phyloP scores from a whole-genome alignment of 2,797 vertebrate genomes.

The Enteromius unitaeniatus region DNA sequence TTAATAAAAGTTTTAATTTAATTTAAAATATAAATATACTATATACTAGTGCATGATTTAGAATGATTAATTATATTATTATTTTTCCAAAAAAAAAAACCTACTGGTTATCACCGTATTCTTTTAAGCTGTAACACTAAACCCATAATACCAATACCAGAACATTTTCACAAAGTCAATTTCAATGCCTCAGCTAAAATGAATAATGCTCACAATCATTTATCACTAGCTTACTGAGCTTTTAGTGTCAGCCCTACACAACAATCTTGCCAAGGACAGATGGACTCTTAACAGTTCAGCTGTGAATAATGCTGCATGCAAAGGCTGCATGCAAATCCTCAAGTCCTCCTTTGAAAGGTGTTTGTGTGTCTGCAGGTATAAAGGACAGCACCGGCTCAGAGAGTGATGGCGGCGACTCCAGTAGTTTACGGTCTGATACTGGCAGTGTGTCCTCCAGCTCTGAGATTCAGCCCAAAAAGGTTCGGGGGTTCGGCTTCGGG shows the following conservation, averaged over 20 bases:
- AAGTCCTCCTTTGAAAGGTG: neutral
- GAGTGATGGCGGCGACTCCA: constrained; percentile 91
- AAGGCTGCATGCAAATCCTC: constrained; percentile 12
- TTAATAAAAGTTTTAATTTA: neutral
- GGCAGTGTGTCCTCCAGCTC: constrained; percentile 80
- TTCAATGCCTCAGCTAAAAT: neutral
- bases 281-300: constrained; percentile 6
- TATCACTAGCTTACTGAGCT: neutral
- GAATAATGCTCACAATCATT: neutral
- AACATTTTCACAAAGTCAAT: neutral
- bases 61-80: neutral
- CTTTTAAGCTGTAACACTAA: neutral
- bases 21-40: too few relatives aligned
- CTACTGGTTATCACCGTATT: neutral
- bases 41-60: too few relatives aligned
- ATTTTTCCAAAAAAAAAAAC: neutral
- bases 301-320: constrained; percentile 19
- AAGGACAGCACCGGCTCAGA: constrained; percentile 94
- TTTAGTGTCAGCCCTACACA: neutral
- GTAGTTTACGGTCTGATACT: constrained; percentile 88
- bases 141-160: neutral
- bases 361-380: constrained; percentile 74
- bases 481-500: constrained; percentile 93
- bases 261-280: neutral
- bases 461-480: constrained; percentile 95